These are phyloP conservation scores for Siniperca knerii DNA, from an alignment of 2,113 vertebrate species.

Conservation along the genomic window DNA sequence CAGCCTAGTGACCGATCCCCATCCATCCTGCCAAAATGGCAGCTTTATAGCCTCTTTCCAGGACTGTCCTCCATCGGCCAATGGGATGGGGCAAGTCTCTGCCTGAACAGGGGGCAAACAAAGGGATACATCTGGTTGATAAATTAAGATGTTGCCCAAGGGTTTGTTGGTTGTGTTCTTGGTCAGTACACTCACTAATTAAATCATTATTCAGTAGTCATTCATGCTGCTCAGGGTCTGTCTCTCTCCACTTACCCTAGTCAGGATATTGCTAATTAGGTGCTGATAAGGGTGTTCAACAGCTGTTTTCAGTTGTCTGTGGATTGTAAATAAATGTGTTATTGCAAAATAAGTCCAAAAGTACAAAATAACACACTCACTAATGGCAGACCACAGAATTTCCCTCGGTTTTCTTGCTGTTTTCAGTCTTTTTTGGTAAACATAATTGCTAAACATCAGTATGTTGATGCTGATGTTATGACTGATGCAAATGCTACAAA, in stretches of 20 bases:
- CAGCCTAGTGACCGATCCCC: slow-evolving; percentile 22
- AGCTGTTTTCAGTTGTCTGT: background rate
- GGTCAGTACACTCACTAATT: slow-evolving; percentile 37
- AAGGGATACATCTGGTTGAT: slow-evolving; percentile 52
- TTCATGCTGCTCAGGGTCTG: slow-evolving; percentile 20
- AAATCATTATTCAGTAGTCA: slow-evolving; percentile 50
- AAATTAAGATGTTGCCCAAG: slow-evolving; percentile 56
- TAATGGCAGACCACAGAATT: background rate
- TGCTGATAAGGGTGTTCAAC: slow-evolving; percentile 8
- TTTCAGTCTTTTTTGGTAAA: background rate
- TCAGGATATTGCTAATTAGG: slow-evolving; percentile 24
- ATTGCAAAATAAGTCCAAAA: background rate
- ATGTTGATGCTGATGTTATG: no score
- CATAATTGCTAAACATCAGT: no score
- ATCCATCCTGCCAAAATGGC: slow-evolving; percentile 76
- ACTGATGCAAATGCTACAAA: background rate
- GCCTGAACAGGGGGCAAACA: slow-evolving; percentile 29
- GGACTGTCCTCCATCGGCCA: slow-evolving; percentile 22
- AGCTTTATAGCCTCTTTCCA: slow-evolving; percentile 71
- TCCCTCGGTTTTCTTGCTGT: background rate
- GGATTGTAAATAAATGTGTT: background rate
- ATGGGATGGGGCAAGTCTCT: slow-evolving; percentile 24
- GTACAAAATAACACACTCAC: background rate
- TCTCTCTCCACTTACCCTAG: slow-evolving; percentile 12
- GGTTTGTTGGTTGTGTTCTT: slow-evolving; percentile 42